These are phyloP conservation scores for Melopsittacus undulatus DNA, from an alignment of 2,797 vertebrate genomes.

Conservation along the genomic window DNA sequence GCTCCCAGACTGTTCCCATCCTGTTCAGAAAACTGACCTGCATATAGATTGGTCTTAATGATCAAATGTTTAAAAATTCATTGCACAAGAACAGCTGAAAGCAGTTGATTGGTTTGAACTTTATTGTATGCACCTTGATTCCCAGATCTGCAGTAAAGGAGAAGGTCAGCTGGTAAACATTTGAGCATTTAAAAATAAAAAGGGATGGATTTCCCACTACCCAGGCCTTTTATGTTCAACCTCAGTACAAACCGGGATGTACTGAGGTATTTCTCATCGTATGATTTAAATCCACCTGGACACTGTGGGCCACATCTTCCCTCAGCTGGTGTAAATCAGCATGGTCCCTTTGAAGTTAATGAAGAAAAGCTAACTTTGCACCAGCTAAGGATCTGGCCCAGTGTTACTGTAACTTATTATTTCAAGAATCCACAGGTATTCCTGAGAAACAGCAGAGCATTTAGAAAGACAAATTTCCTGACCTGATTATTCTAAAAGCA, in stretches of 20 bases:
- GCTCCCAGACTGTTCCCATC: constrained; percentile 82
- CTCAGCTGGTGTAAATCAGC: constrained; percentile 71
- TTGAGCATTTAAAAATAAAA: constrained; percentile 79
- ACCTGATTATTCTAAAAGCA: constrained; percentile 32
- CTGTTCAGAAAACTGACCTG: constrained; percentile 82
- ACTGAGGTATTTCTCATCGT: constrained; percentile 52
- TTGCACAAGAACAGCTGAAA: constrained; percentile 84
- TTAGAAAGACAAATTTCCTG: constrained; percentile 44
- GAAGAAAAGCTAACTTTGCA: constrained; percentile 59
- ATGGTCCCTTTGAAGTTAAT: constrained; percentile 67
- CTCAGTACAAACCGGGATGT: constrained; percentile 32
- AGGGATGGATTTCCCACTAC: constrained; percentile 67
- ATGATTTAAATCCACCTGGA: constrained; percentile 64
- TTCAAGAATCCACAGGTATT: constrained; percentile 42
- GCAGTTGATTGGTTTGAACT: constrained; percentile 84
- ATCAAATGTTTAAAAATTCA: constrained; percentile 83
- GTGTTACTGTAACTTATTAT: constrained; percentile 53
- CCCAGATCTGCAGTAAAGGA: constrained; percentile 78
- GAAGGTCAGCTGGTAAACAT: constrained; percentile 84
- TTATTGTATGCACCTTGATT: constrained; percentile 82
- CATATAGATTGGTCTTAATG: constrained; percentile 84
- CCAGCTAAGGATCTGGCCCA: constrained; percentile 57
- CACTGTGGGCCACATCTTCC: constrained; percentile 58
- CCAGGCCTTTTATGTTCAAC: constrained; percentile 64
- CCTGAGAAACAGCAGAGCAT: constrained; percentile 33